Conservation (phyloP, 2,888 invertebrate genomes). For the Agrotis clavis region DNA sequence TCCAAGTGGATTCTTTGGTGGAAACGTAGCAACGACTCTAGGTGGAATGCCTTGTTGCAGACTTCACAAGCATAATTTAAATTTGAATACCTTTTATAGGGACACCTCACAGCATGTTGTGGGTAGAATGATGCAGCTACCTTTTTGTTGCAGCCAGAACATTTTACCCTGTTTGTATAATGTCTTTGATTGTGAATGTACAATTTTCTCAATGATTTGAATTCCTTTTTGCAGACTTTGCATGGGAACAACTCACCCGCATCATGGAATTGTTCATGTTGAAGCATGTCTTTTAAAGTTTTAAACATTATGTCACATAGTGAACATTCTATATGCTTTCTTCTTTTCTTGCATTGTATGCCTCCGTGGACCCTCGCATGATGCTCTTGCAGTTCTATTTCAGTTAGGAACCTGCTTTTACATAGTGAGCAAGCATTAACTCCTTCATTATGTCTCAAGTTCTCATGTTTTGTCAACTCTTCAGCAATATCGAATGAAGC, state of each 20-base stretch:
- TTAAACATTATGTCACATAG: constrained; percentile 74
- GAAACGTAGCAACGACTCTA: constrained; percentile 63
- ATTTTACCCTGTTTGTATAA: constrained; percentile 72
- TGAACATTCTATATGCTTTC: constrained; percentile 76
- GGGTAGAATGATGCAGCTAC: constrained; percentile 70
- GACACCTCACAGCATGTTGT: constrained; percentile 72
- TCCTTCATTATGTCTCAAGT: constrained; percentile 69
- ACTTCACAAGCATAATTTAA: constrained; percentile 69
- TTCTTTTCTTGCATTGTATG: constrained; percentile 74
- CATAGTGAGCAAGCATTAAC: constrained; percentile 73
- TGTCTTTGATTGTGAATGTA: constrained; percentile 75
- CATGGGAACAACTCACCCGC: constrained; percentile 72
- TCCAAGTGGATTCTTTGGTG: constrained; percentile 70
- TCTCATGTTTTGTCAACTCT: constrained; percentile 69
- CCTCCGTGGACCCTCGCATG: constrained; percentile 74
- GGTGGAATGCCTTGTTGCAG: constrained; percentile 70
- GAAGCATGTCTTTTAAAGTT: constrained; percentile 70
- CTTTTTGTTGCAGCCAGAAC: constrained; percentile 71
- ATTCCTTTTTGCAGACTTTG: constrained; percentile 72
- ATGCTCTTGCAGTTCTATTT: constrained; percentile 72
- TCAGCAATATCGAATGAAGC: constrained; percentile 73
- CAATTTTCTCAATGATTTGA: constrained; percentile 70
- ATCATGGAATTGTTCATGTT: constrained; percentile 72
- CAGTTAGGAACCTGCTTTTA: constrained; percentile 71
- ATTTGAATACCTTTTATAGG: constrained; percentile 53